Base-by-base conservation (phyloP, 2,113 vertebrate genomes). In the Montifringilla adamsi region DNA sequence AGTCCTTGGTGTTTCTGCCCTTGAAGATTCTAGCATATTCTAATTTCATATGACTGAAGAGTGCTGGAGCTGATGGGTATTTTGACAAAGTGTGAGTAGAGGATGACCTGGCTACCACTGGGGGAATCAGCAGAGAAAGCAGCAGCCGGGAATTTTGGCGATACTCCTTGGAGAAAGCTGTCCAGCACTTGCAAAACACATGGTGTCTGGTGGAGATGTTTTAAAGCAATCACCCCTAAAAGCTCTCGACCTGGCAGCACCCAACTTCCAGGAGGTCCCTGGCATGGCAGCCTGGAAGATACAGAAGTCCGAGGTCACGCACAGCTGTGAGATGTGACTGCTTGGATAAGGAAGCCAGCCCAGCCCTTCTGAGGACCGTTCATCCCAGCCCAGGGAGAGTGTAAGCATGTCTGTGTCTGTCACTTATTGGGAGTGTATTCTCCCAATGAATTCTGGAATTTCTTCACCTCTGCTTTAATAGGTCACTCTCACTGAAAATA, bases 131-230 rank as follows among this genome's bases (percentile, higher is more conserved):
- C 9, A 93, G 15, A 93, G 15, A 26, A 27, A 91, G 24, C 8
- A 78, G 31, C 20, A 5, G 22, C 5, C 3, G 6, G 46, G 11
- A 39, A 44, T 63, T 90, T 74, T 70, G 13, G 16, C 26, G n/a
- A 10, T 33, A 21, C 5, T 53, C 3, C 12, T 84, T 70, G 23
- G 18, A 70, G 8, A 18, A 67, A 3, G 1, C 16, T 64, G 14
- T 31, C 21, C 30, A 63, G 37, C 1, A 0, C 16, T 47, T 21
- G 11, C 2, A 8, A 19, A 31, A 82, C 17, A 0, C 1, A 13
- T 47, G 8, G 24, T 46, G 21, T 17, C 11, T 64, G 7, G 2
- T 3, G 4, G 14, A 3, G 13, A n/a, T 17, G 13, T 12, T 14
- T 84, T 33, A 75, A 14, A 6, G 13, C 16, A 84, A 15, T 9